Conservation (phyloP, 1,140 invertebrate species). For the Chironomus tepperi region DNA sequence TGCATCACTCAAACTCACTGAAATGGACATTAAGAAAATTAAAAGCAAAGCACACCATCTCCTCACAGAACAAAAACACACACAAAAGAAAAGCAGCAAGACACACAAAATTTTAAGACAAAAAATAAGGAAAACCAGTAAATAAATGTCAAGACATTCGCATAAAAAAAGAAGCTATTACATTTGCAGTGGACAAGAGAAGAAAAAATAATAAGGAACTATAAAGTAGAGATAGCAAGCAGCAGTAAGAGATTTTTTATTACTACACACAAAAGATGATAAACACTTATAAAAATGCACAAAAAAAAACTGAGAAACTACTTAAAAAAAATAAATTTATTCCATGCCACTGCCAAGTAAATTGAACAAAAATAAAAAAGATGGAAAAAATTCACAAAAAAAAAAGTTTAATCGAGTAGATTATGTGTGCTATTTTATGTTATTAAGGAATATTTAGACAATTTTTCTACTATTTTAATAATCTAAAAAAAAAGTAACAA, state of each 20-base stretch:
- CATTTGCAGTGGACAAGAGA: neutral
- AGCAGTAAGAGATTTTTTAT: neutral
- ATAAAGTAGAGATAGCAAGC: neutral
- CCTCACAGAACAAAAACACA: too few relatives aligned
- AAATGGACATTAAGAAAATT: too few relatives aligned
- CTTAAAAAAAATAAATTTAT: neutral
- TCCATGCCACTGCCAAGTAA: neutral
- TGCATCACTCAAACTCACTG: too few relatives aligned
- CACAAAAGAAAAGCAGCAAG: too few relatives aligned
- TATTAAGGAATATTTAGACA: neutral
- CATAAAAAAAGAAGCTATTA: neutral
- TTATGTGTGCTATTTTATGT: constrained; percentile 19
- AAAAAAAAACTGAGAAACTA: neutral
- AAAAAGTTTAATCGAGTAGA: neutral
- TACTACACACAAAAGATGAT: neutral
- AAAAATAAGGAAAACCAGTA: too few relatives aligned
- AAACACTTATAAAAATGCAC: neutral
- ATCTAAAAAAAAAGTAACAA: neutral
- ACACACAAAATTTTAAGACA: too few relatives aligned
- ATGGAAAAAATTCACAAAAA: neutral
- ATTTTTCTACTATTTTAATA: constrained; percentile 19
- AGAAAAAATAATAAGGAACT: neutral
- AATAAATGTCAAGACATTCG: neutral
- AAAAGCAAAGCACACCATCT: too few relatives aligned
- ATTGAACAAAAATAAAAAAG: neutral